Evolutionary conservation across 2,113 vertebrate genomes (phyloP).

Genomic region (Phrynosoma platyrhinos): DNA sequence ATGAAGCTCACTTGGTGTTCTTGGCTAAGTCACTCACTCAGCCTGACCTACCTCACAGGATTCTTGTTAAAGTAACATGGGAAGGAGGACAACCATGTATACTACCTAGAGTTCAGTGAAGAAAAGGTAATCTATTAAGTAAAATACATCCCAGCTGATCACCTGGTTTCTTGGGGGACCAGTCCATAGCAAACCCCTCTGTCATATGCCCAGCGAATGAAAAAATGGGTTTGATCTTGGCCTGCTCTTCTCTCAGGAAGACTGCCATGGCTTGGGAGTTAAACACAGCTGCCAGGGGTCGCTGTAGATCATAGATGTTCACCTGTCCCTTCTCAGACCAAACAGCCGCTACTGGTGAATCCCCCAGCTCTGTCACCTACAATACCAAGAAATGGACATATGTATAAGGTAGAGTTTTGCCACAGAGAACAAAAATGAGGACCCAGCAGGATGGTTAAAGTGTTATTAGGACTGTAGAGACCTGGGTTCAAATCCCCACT

Average conservation of each 20-base stretch:
- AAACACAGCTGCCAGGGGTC: conserved; percentile 84
- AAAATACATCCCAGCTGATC: conserved; percentile 14
- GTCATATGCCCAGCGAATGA: conserved; percentile 90
- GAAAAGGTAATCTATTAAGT: too few relatives aligned
- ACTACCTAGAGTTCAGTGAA: too few relatives aligned
- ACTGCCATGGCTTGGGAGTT: conserved; percentile 80
- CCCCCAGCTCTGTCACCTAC: conserved; percentile 81
- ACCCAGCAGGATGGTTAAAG: background rate
- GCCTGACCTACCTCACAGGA: too few relatives aligned
- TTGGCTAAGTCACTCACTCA: too few relatives aligned
- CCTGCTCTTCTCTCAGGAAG: conserved; percentile 84
- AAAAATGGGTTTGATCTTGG: conserved; percentile 83
- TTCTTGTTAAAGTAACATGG: too few relatives aligned
- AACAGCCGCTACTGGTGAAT: conserved; percentile 81
- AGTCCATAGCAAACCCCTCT: conserved; percentile 90
- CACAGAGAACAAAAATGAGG: background rate
- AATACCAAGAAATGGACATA: too few relatives aligned
- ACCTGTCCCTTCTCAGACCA: conserved; percentile 93
- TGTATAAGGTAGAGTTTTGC: background rate
- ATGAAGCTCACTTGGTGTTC: too few relatives aligned
- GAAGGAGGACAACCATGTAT: too few relatives aligned
- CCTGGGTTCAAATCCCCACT: background rate
- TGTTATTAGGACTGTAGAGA: background rate
- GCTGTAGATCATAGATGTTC: conserved; percentile 84
- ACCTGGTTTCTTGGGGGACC: conserved; percentile 89